Conservation (phyloP, 2,113 vertebrate genomes). For the Thinocorus orbignyianus region DNA sequence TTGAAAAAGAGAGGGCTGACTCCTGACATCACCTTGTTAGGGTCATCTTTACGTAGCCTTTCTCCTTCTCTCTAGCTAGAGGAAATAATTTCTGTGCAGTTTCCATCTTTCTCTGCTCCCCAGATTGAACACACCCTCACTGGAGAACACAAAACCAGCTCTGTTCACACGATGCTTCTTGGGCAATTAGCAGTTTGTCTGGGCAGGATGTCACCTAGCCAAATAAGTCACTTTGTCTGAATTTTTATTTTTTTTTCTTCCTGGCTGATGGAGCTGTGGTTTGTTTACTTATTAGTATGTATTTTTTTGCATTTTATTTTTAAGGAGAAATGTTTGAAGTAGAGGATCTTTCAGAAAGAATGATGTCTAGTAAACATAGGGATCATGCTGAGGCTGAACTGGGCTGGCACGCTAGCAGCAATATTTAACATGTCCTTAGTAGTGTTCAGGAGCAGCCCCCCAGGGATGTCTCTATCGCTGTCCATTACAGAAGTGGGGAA, state of each 20-base stretch:
- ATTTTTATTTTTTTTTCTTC: not conserved
- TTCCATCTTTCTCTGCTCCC: not conserved
- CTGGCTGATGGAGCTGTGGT: constrained; percentile 2
- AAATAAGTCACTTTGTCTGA: not conserved
- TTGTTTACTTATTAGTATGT: not conserved
- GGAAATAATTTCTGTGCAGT: not conserved
- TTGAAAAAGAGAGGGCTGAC: not conserved
- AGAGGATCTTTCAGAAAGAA: not conserved
- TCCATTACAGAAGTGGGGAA: not conserved
- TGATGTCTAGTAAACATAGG: not conserved
- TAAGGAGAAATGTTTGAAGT: not conserved
- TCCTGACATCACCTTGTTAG: fast-evolving
- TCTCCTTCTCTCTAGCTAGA: not conserved
- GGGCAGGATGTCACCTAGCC: constrained; percentile 39
- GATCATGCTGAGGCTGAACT: not conserved
- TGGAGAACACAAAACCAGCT: not conserved
- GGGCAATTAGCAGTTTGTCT: not conserved
- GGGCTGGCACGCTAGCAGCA: not conserved
- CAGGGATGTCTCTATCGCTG: not conserved
- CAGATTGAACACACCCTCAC: not conserved
- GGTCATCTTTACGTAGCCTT: not conserved
- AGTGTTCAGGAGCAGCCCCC: not conserved
- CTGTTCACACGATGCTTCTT: not conserved
- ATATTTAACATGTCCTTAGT: not conserved
- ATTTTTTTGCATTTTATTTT: not conserved